phyloP scores from a whole-genome alignment of 1,140 invertebrate species.

The Eupristina koningsbergeri region DNA sequence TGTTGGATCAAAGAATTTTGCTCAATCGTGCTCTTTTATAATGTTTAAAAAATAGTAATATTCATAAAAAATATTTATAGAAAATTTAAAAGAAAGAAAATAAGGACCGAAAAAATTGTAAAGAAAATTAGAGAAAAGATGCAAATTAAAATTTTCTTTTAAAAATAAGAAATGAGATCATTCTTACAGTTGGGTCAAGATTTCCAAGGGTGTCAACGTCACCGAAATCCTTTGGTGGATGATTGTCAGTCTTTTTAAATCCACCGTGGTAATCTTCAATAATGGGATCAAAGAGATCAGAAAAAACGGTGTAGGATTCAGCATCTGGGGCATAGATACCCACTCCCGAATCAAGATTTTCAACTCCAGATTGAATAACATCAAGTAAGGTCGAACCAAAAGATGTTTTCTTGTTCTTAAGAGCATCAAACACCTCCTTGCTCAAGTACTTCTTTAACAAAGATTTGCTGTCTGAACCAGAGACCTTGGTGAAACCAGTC shows the following conservation, averaged over 20 bases:
- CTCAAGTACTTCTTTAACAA: constrained; percentile 95
- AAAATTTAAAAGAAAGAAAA: no score
- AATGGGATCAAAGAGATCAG: constrained; percentile 94
- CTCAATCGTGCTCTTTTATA: no score
- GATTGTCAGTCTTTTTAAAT: constrained; percentile 93
- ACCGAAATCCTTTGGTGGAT: constrained; percentile 94
- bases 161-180: not conserved
- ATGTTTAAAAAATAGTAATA: no score
- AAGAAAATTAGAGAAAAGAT: no score
- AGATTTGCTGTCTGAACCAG: constrained; percentile 92
- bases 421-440: constrained; percentile 89
- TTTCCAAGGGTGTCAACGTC: constrained; percentile 91
- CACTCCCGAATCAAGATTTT: constrained; percentile 91
- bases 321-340: constrained; percentile 97
- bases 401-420: constrained; percentile 92
- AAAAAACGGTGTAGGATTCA: constrained; percentile 91
- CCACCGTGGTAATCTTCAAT: constrained; percentile 97
- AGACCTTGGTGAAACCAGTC: constrained; percentile 90
- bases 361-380: constrained; percentile 92
- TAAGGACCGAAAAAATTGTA: no score
- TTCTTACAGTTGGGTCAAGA: constrained; percentile 85
- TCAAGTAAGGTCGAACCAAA: constrained; percentile 92
- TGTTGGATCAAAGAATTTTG: no score
- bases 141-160: no score
- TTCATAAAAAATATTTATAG: no score